Conservation (phyloP, 1,140 invertebrate species). For the Oedothorax gibbosus region DNA sequence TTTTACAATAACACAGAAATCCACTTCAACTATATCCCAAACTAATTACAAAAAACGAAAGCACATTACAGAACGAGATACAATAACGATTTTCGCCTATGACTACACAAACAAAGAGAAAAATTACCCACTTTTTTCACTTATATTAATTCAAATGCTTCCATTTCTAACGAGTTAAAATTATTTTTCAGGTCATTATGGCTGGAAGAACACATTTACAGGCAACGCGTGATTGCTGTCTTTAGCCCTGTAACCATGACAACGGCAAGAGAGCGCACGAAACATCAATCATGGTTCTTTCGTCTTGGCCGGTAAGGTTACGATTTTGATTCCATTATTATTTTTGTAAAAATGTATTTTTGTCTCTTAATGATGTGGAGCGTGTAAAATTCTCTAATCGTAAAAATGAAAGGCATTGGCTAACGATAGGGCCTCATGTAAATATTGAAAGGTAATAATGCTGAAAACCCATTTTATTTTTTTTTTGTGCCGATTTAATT, state of each 20-base stretch:
- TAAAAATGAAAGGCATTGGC: neutral
- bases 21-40: too few species aligned
- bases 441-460: conserved; percentile 60
- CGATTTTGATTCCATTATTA: conserved; percentile 44
- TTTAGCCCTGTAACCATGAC: conserved; percentile 38
- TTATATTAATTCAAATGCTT: conserved; percentile 22
- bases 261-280: conserved; percentile 45
- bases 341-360: conserved; percentile 37
- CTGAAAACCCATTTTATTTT: conserved; percentile 39
- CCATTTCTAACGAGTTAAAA: conserved; percentile 35
- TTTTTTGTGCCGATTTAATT: conserved; percentile 37
- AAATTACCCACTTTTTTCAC: neutral
- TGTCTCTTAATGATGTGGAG: conserved; percentile 44
- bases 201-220: conserved; percentile 45
- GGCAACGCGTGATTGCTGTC: conserved; percentile 41
- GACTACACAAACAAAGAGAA: too few species aligned
- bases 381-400: conserved; percentile 19
- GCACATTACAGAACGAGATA: too few species aligned
- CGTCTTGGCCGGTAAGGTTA: conserved; percentile 44
- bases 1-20: too few species aligned
- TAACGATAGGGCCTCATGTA: conserved; percentile 46
- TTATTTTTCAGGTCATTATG: conserved; percentile 56
- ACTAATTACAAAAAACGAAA: too few species aligned
- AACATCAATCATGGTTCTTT: conserved; percentile 52
- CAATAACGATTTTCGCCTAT: too few species aligned